phyloP scores from a whole-genome alignment of 2,888 invertebrate species.

The Sericinus montela region DNA sequence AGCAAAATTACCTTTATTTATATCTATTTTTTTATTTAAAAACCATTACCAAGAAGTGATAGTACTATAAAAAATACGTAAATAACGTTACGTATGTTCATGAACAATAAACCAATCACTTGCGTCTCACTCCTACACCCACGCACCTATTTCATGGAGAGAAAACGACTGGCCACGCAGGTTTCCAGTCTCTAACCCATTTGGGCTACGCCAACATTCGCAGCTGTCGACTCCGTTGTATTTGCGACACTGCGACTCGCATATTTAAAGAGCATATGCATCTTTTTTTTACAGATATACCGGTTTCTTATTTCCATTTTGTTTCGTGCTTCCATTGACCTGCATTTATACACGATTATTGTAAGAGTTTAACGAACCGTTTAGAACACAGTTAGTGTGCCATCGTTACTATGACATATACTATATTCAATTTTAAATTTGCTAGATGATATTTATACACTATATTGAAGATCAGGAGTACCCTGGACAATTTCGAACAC shows the following conservation, averaged over 20 bases:
- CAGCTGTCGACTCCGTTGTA: background rate
- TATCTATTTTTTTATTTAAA: no score
- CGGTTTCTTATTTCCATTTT: background rate
- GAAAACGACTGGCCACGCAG: background rate
- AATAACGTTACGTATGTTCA: background rate
- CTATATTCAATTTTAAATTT: background rate
- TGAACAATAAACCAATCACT: background rate
- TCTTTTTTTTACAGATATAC: background rate
- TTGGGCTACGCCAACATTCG: background rate
- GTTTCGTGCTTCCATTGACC: constrained; percentile 6
- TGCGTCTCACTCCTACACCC: background rate
- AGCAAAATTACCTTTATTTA: no score
- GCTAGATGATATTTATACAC: no score
- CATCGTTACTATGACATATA: background rate
- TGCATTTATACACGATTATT: constrained; percentile 9
- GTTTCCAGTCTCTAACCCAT: background rate
- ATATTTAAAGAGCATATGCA: background rate
- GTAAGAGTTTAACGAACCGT: constrained; percentile 11
- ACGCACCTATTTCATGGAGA: background rate
- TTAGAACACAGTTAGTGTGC: constrained; percentile 3
- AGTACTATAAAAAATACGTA: no score
- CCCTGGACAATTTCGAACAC: no score
- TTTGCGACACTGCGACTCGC: background rate
- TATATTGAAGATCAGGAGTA: no score
- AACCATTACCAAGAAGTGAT: no score